These are phyloP conservation scores for Littorina saxatilis DNA, from an alignment of 1,140 invertebrate genomes.

Conservation along the genomic window DNA sequence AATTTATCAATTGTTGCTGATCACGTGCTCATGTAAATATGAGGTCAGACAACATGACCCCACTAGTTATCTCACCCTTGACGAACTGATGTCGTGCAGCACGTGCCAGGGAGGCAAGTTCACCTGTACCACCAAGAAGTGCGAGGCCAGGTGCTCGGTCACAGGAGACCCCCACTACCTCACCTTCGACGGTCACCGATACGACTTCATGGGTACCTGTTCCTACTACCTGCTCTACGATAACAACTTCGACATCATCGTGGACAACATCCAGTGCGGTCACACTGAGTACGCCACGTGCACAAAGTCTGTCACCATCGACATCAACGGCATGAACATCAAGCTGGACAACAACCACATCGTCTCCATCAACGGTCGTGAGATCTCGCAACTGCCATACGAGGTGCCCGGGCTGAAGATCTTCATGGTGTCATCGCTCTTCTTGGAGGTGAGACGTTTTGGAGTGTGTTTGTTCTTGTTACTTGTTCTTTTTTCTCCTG, in stretches of 20 bases:
- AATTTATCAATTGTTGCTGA: no score
- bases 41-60: no score
- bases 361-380: conserved; percentile 80
- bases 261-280: conserved; percentile 31
- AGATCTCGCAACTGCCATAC: conserved; percentile 82
- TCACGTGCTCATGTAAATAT: no score
- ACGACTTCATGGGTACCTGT: conserved; percentile 51
- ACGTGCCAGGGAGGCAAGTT: conserved; percentile 85
- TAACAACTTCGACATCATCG: conserved; percentile 87
- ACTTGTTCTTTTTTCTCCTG: no score
- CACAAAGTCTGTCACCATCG: conserved; percentile 84
- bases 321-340: conserved; percentile 48
- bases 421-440: conserved; percentile 83
- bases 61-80: no score
- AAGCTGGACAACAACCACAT: conserved; percentile 65
- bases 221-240: conserved; percentile 52
- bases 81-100: no score
- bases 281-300: conserved; percentile 86
- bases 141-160: conserved; percentile 84
- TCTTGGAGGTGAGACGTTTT: conserved; percentile 70
- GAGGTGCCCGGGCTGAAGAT: conserved; percentile 80
- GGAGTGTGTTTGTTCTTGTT: no score
- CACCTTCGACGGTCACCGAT: conserved; percentile 75
- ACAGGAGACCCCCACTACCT: conserved; percentile 93
- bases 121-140: conserved; percentile 87